Percentiles rank a stretch among this genome's conserved stretches.
Conservation (phyloP, 2,888 invertebrate species). For the Eristalinus aeneus region DNA sequence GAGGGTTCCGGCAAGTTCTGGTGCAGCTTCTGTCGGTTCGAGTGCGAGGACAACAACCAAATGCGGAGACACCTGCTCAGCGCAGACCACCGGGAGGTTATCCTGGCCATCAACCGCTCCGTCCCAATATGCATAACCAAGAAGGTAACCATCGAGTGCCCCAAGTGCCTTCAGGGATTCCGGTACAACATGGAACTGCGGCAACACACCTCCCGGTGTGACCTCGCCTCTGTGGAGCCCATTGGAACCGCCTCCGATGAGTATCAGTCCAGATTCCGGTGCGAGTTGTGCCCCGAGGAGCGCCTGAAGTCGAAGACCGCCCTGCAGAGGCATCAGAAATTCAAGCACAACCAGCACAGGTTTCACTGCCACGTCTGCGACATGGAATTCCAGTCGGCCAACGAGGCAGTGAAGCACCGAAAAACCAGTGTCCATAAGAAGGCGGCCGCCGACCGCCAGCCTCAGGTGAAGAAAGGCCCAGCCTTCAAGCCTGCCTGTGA, state of each 20-base stretch:
- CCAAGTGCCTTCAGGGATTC: slow-evolving; percentile 86
- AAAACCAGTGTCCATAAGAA: slow-evolving; percentile 85
- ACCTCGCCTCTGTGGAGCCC: slow-evolving; percentile 76
- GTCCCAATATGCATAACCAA: slow-evolving; percentile 90
- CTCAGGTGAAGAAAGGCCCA: slow-evolving; percentile 76
- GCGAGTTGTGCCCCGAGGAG: slow-evolving; percentile 83
- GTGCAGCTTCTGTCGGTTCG: slow-evolving; percentile 89
- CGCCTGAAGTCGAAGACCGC: slow-evolving; percentile 84
- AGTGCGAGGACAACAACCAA: slow-evolving; percentile 83
- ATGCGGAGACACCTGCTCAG: slow-evolving; percentile 87
- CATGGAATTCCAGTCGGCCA: slow-evolving; percentile 83
- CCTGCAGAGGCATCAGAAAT: slow-evolving; percentile 86
- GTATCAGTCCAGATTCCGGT: slow-evolving; percentile 85
- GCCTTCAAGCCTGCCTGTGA: slow-evolving; percentile 84
- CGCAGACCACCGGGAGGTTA: slow-evolving; percentile 86
- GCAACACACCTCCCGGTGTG: slow-evolving; percentile 83
- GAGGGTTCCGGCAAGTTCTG: slow-evolving; percentile 84
- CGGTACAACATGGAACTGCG: slow-evolving; percentile 89
- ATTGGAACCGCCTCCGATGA: slow-evolving; percentile 83
- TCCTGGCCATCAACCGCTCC: slow-evolving; percentile 88
- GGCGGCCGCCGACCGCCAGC: slow-evolving; percentile 81
- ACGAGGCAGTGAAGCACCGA: slow-evolving; percentile 86
- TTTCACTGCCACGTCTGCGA: slow-evolving; percentile 87
- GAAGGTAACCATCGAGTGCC: slow-evolving; percentile 84
- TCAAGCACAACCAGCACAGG: slow-evolving; percentile 83